phyloP scores from a whole-genome alignment of 2,888 invertebrate genomes.

The Folsomia manolachei region DNA sequence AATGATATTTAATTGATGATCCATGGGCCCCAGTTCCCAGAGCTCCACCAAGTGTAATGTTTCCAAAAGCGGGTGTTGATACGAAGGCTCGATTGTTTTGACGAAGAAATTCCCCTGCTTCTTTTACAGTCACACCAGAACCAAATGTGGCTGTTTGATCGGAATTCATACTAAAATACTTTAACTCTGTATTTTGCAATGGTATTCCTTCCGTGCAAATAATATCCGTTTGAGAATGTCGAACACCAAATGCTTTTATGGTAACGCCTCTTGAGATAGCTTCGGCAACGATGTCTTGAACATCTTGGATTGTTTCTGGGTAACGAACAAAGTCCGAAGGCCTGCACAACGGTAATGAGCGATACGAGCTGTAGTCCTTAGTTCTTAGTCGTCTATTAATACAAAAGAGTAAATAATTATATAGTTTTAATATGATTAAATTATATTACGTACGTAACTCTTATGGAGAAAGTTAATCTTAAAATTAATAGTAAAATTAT shows the following conservation, averaged over 20 bases:
- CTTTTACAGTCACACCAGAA: constrained; percentile 15
- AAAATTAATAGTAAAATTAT: too few species aligned
- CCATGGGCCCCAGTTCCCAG: constrained; percentile 26
- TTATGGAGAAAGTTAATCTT: too few species aligned
- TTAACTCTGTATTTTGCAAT: constrained; percentile 2
- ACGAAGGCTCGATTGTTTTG: constrained; percentile 9
- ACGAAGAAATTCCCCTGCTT: constrained; percentile 9
- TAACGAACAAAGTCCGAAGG: not conserved
- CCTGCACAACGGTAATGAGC: not conserved
- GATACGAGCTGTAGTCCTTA: constrained; percentile 10
- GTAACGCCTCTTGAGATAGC: constrained; percentile 2
- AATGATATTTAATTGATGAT: constrained; percentile 7
- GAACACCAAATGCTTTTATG: constrained; percentile 15
- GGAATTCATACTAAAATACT: not conserved
- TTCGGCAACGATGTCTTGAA: not conserved
- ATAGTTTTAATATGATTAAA: too few species aligned
- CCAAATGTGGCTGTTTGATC: constrained; percentile 20
- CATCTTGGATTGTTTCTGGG: constrained; percentile 5
- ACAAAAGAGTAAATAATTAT: too few species aligned
- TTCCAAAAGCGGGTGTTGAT: constrained; percentile 19
- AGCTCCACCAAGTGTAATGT: constrained; percentile 30
- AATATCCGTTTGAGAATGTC: constrained; percentile 18
- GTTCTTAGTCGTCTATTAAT: too few species aligned
- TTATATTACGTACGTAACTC: too few species aligned
- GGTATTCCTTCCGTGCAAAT: constrained; percentile 28